Conservation (phyloP, 2,113 vertebrate species). For the Cheilinus undulatus region DNA sequence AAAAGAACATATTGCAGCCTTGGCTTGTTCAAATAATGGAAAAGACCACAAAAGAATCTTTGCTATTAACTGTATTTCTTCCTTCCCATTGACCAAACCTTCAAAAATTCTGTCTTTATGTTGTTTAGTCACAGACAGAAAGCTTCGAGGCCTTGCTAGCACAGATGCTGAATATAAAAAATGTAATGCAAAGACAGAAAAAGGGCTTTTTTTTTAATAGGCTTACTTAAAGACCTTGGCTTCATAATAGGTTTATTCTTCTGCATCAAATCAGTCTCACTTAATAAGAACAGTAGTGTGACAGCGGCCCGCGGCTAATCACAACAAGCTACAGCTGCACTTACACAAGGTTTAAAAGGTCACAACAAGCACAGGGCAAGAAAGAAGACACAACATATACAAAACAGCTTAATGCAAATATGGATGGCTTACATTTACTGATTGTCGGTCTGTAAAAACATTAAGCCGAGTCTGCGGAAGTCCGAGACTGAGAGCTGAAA, state of each 20-base stretch:
- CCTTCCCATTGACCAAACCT: background rate
- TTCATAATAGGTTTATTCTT: conserved; percentile 26
- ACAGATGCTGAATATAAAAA: conserved; percentile 8
- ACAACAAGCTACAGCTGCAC: conserved; percentile 19
- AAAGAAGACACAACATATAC: conserved; percentile 1
- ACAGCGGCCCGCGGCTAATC: background rate
- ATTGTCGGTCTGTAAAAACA: background rate
- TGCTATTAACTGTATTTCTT: background rate
- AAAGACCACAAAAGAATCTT: background rate
- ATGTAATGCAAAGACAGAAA: background rate
- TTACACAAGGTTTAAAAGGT: conserved; percentile 32
- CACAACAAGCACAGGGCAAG: conserved; percentile 6
- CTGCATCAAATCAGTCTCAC: conserved; percentile 16
- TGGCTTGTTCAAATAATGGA: too few relatives aligned
- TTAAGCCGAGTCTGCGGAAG: background rate
- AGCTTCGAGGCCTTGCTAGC: background rate
- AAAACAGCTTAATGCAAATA: conserved; percentile 16
- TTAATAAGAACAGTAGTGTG: conserved; percentile 17
- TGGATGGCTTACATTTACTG: background rate
- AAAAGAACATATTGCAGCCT: background rate
- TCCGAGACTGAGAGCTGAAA: background rate
- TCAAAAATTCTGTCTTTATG: background rate
- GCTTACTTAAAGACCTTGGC: conserved; percentile 29
- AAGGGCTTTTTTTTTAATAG: background rate
- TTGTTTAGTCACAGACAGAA: background rate